These are phyloP conservation scores for Botia almorhae DNA, from an alignment of 2,797 vertebrate genomes.

Conservation along the genomic window DNA sequence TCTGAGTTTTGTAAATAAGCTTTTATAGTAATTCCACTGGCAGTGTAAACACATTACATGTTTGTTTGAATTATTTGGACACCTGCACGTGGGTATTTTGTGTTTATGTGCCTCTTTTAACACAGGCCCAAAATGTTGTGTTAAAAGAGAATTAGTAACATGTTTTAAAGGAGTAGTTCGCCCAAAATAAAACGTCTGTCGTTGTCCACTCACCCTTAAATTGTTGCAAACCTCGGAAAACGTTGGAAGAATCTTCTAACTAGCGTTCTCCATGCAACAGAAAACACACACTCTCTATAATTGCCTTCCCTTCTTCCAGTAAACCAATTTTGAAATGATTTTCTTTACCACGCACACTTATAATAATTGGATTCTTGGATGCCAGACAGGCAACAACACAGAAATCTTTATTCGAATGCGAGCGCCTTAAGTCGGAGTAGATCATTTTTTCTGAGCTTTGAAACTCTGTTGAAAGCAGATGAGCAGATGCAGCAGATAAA, in stretches of 20 bases:
- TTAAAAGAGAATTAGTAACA: not conserved
- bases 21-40: not conserved
- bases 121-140: no score
- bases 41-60: not conserved
- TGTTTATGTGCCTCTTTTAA: not conserved
- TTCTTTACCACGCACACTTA: not conserved
- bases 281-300: not conserved
- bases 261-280: not conserved
- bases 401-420: constrained; percentile 14
- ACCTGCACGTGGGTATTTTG: not conserved
- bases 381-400: not conserved
- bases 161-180: not conserved
- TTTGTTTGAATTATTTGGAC: not conserved
- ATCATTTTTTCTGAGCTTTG: not conserved
- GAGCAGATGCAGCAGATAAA: not conserved
- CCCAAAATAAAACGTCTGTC: not conserved
- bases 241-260: not conserved
- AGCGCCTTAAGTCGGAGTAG: not conserved
- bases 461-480: constrained; percentile 6
- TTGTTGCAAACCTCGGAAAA: not conserved
- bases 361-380: constrained; percentile 31
- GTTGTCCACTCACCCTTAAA: not conserved
- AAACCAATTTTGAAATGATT: constrained; percentile 7
- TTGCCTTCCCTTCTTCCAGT: not conserved
- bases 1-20: not conserved